Base-by-base conservation (phyloP, 2,888 invertebrate species). In the Himalopsyche tibetana region DNA sequence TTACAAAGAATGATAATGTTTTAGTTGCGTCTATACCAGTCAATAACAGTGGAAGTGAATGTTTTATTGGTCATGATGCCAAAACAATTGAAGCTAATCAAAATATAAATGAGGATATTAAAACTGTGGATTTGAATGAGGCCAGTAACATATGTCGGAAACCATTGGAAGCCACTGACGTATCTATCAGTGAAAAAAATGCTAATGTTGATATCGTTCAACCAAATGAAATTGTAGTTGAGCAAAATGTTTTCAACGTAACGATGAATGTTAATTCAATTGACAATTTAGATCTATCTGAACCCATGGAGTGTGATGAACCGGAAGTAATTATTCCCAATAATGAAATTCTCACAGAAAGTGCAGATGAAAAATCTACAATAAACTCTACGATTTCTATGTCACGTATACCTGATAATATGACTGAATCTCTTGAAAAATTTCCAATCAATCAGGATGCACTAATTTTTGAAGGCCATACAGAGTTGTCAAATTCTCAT, bases 271-370 rank as follows among this genome's bases (percentile, higher is more conserved):
- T 63, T 45, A 63, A 51, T 45, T 8, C 15, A 36, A 84, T 38
- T 51, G 63, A 9, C n/a, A 42, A 40, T 36, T 15, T 79, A 19
- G 79, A 83, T 79, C 74, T 56, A 19, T 85, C 79, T n/a, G 88
- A 88, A 63, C 88, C 88, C 36, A 88, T 88, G 88, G 88, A 88
- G 19, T 88, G 88, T 88, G 87, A 87, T 86, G 87, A 87, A 80
- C 45, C 38, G 17, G 19, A 55, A 17, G 15, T 82, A 15, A 55
- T 51, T 12, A 9, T 80, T 40, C n/a, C 15, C 12, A 45, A 82
- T 28, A 38, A 82, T 19, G 42, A 42, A 83, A 15, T 9, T 55
- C 5, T 17, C 9, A 74, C 4, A 1, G 15, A 74, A 55, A 55
- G 8, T 82, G 56, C 55, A 28, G 19, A 38, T n/a, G 38, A 80